Evolutionary conservation across 2,797 vertebrate genomes (phyloP), one percentile per base, ranked within the genome.

Genomic region (Enteromius trimaculatus): DNA sequence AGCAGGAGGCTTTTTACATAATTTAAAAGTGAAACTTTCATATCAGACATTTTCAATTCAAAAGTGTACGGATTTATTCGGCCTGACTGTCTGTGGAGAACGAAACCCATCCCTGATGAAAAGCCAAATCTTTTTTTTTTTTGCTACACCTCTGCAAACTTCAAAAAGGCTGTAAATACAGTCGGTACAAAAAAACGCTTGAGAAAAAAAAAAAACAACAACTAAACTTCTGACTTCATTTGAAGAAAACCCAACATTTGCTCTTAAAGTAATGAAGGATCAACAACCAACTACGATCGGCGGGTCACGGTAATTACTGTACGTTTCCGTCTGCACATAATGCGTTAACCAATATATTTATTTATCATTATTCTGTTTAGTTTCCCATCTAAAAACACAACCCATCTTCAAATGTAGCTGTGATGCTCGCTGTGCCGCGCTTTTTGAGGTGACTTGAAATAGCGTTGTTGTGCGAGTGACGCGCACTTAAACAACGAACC

Each of bases 261-360:
- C 80, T 84, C 74, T 85, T 19, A 74, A 80, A 68, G 62, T 81
- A 84, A 84, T 85, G 58, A 85, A 86, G 60, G 74, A 82, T 82
- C 47, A 91, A 92, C 90, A 92, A 89, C 53, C 92, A 91, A n/a
- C n/a, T n/a, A n/a, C n/a, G n/a, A n/a, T n/a, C n/a, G n/a, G n/a
- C n/a, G n/a, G n/a, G 89, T 90, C 91, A 77, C 58, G 42, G 90
- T 90, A 92, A 91, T 91, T 90, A 92, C 88, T 62, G 79, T 79
- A 84, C 88, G 91, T 90, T 64, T 85, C 70, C 86, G 89, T 90
- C 90, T 91, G 91, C 86, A 82, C 90, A 90, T 89, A 39, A 82
- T 58, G 90, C 91, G 89, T 94, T 95, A 94, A 94, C 94, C 93
- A 95, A 95, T 95, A 95, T 91, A 91, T 83, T 47, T 94, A 94